Evolutionary conservation across 2,888 invertebrate species (phyloP), one percentile per base, ranked within the genome.

Genomic region (Netelia melanura): DNA sequence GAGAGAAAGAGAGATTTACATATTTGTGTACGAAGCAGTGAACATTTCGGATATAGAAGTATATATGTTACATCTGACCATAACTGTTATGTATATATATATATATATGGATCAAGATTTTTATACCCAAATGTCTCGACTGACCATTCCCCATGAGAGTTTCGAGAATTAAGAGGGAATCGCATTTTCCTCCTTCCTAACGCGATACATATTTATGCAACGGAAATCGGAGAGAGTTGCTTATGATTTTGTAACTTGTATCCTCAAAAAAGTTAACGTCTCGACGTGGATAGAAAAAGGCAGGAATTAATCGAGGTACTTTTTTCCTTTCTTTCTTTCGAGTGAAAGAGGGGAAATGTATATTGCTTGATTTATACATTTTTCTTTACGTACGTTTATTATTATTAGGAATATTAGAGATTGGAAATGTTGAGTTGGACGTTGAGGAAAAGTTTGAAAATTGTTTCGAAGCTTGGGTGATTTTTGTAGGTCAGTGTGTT

Each of bases 181-280:
- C 11, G 11, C 62, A 11, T 25, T 62, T 58, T 14, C 48, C 48
- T 48, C 48, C 48, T 48, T 48, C 14, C 14, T 14, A 48, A 48
- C 14, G 48, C 48, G 14, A 48, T 48, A 48, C 48, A 48, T 48
- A 48, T 48, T 14, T 38, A 30, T 23, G 11, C 30, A 72, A 14
- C 48, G 3, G 17, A 54, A 54, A 21, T 30, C 43, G 38, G n/a
- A 52, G 23, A 9, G 44, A 21, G 48, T 52, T 52, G 52, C 17
- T 56, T 67, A 38, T 48, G 38, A 52, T 85, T 85, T 83, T 80
- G 64, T 56, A 83, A 85, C 70, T 75, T 77, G 76, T 67, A 54
- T 75, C 44, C 44, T 48, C 21, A 67, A 81, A 81, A 81, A 58
- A 25, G 38, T 38, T 38, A 3, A 30, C 3, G 3, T 30, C 48